Percentiles rank a stretch among this genome's conserved stretches.
These are phyloP conservation scores for Netelia inedita DNA, from an alignment of 2,888 invertebrate species.

Conservation along the genomic window DNA sequence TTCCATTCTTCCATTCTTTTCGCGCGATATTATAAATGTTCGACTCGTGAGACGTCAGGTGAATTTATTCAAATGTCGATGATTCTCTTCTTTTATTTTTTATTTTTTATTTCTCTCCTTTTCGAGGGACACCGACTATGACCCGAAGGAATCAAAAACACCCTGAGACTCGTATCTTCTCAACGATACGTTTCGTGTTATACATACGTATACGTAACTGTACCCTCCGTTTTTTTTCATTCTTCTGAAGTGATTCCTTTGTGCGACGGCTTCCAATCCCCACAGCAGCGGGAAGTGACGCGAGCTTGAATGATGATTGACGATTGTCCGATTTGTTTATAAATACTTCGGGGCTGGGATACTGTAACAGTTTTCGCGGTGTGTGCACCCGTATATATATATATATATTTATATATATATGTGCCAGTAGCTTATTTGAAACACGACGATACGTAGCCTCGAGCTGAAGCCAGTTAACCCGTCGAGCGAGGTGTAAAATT, in stretches of 20 bases:
- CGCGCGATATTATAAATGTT: conserved; percentile 48
- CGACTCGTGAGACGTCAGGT: conserved; percentile 77
- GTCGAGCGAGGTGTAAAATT: conserved; percentile 73
- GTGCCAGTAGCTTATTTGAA: conserved; percentile 6
- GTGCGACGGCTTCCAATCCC: conserved; percentile 43
- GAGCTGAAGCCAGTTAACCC: conserved; percentile 57
- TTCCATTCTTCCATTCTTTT: conserved; percentile 59
- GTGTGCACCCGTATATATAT: not conserved
- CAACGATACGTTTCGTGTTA: conserved; percentile 13
- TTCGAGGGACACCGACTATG: conserved; percentile 5
- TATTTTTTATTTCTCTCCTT: conserved; percentile 29
- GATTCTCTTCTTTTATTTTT: conserved; percentile 61
- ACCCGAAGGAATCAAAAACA: conserved; percentile 40
- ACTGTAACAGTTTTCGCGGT: conserved; percentile 29
- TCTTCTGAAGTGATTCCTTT: conserved; percentile 58
- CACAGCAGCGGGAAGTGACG: conserved; percentile 46
- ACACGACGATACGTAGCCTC: conserved; percentile 13
- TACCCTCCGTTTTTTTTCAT: conserved; percentile 46
- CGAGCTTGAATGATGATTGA: conserved; percentile 76
- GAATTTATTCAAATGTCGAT: conserved; percentile 83
- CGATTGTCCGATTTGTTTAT: conserved; percentile 83
- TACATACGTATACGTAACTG: not conserved
- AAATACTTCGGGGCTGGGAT: conserved; percentile 72
- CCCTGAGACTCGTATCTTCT: conserved; percentile 43
- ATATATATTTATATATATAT: not conserved